phyloP scores from a whole-genome alignment of 2,113 vertebrate genomes.

The Ia io region DNA sequence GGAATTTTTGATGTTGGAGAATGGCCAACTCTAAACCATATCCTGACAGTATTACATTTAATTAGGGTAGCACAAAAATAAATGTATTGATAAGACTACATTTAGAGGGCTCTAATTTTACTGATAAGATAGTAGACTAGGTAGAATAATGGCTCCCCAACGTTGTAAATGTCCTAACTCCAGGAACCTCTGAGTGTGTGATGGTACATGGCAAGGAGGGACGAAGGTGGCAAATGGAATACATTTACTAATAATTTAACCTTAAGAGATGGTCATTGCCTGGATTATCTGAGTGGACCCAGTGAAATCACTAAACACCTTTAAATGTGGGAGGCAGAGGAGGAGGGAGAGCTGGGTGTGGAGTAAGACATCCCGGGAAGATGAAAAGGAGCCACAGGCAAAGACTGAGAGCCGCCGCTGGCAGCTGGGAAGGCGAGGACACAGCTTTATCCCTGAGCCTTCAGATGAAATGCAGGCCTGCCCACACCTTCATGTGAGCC shows the following conservation, averaged over 20 bases:
- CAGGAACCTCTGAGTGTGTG: neutral
- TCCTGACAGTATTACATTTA: neutral
- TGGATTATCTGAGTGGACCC: neutral
- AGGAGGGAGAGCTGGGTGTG: neutral
- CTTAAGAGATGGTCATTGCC: neutral
- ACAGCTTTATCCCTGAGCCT: neutral
- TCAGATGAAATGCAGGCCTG: accelerated
- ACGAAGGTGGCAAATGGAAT: neutral
- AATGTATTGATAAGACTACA: neutral
- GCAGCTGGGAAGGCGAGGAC: neutral
- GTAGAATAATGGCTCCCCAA: neutral
- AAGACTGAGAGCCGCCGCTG: neutral
- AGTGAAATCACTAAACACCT: neutral
- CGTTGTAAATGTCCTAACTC: neutral
- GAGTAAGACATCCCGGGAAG: neutral
- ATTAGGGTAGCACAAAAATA: neutral
- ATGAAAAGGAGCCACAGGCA: neutral
- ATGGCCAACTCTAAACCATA: neutral
- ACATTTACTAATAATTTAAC: neutral
- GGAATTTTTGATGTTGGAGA: neutral
- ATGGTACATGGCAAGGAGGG: neutral
- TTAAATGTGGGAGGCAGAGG: neutral
- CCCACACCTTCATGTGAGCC: neutral
- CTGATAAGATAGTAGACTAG: neutral
- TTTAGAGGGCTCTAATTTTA: neutral